Percentiles rank a stretch among this genome's conserved stretches.
These are phyloP conservation scores for Microctonus brassicae DNA, from an alignment of 2,888 invertebrate genomes.

Conservation along the genomic window DNA sequence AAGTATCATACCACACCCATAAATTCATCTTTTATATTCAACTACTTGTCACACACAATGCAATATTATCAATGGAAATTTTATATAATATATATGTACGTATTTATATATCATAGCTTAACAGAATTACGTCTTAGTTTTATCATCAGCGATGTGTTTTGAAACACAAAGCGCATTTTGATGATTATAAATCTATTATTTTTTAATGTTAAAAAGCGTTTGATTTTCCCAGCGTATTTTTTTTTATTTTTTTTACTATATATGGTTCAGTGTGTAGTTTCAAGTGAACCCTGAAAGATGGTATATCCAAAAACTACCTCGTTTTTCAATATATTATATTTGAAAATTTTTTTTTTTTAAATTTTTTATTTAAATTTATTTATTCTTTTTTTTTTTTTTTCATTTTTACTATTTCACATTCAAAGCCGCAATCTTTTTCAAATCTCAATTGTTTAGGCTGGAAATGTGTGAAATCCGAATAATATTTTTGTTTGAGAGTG, in stretches of 20 bases:
- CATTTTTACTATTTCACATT: not conserved
- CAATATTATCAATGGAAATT: slow-evolving; percentile 16
- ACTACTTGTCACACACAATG: not conserved
- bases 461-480: not conserved
- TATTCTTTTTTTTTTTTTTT: not conserved
- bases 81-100: not conserved
- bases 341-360: not conserved
- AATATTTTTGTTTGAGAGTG: not conserved
- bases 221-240: slow-evolving; percentile 61
- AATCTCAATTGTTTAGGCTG: not conserved
- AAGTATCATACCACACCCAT: not conserved
- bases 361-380: too few relatives aligned
- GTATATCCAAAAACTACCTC: not conserved
- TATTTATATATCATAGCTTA: not conserved
- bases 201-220: slow-evolving; percentile 59
- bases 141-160: not conserved
- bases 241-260: slow-evolving; percentile 30
- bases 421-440: not conserved
- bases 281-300: not conserved
- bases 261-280: not conserved
- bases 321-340: not conserved
- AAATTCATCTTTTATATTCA: not conserved
- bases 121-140: not conserved
- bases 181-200: slow-evolving; percentile 12
- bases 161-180: not conserved